These are phyloP conservation scores for Ornithorhynchus anatinus DNA, from an alignment of 2,113 vertebrate species.

Conservation along the genomic window DNA sequence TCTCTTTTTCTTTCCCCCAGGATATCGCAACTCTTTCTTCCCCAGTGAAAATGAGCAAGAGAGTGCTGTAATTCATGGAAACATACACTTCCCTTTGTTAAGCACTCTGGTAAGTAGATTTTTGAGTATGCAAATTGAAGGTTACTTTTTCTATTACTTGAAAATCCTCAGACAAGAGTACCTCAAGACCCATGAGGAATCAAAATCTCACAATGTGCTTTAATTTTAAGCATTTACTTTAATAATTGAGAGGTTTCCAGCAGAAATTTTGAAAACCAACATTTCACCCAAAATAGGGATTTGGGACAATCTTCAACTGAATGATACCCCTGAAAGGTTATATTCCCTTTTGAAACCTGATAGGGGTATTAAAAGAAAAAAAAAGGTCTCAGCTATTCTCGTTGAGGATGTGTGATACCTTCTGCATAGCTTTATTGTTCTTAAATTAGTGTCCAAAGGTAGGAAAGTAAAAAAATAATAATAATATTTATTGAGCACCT, in stretches of 20 bases:
- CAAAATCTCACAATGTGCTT: constrained; percentile 3
- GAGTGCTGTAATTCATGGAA: background rate
- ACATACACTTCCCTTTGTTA: background rate
- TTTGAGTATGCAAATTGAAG: constrained; percentile 30
- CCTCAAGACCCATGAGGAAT: constrained; percentile 15
- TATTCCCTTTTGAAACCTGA: background rate
- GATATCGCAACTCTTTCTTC: background rate
- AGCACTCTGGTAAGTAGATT: background rate
- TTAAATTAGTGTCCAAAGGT: too few relatives aligned
- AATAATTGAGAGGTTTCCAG: too few relatives aligned
- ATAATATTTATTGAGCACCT: too few relatives aligned
- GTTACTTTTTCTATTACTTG: constrained; percentile 11
- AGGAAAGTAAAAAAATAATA: too few relatives aligned
- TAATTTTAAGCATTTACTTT: background rate
- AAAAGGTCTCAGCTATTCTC: too few relatives aligned
- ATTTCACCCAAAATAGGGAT: too few relatives aligned
- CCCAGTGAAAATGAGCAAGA: constrained; percentile 9
- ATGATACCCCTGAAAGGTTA: background rate
- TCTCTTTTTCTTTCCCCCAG: background rate
- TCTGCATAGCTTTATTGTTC: too few relatives aligned
- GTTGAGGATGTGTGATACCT: too few relatives aligned
- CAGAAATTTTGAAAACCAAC: too few relatives aligned
- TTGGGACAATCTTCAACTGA: background rate
- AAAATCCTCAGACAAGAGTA: background rate
- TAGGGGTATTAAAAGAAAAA: too few relatives aligned